Percentiles rank a stretch among this genome's conserved stretches.
These are phyloP conservation scores for Manis javanica DNA, from an alignment of 2,797 vertebrate species.

Conservation along the genomic window DNA sequence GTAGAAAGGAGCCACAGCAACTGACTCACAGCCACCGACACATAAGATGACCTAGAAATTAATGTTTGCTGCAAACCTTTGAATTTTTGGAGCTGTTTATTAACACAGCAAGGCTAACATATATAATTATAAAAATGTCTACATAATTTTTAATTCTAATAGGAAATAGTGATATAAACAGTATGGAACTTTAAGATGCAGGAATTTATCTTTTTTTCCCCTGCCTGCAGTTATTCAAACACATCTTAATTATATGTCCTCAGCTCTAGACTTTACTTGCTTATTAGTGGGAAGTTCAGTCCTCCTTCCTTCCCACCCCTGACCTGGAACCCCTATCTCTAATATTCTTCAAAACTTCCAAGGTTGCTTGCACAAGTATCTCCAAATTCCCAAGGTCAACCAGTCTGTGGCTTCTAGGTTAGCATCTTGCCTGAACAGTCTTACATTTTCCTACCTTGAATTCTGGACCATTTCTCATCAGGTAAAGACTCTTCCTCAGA, in stretches of 20 bases:
- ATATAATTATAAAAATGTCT: conserved; percentile 28
- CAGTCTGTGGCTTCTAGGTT: background rate
- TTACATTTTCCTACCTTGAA: background rate
- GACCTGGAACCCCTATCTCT: background rate
- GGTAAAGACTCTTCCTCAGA: background rate
- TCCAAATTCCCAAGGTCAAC: background rate
- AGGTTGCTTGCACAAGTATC: background rate
- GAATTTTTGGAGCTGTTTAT: conserved; percentile 11
- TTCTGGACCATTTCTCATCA: background rate
- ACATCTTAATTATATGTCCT: background rate
- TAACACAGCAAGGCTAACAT: conserved; percentile 7
- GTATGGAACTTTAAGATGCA: background rate
- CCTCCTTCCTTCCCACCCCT: background rate
- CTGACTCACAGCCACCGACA: background rate
- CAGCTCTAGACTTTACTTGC: background rate
- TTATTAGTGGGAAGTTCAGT: background rate
- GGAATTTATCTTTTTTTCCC: background rate
- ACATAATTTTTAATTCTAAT: background rate
- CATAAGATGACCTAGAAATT: background rate
- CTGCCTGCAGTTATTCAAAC: background rate
- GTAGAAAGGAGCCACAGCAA: background rate
- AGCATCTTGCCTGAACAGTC: background rate
- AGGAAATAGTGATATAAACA: conserved; percentile 24
- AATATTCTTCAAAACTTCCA: background rate
- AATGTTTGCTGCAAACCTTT: background rate